A percentile compares a stretch with the other conserved stretches of the same genome.
Evolutionary conservation across 2,888 invertebrate species (phyloP).

Genomic region (Cryptus armator): DNA sequence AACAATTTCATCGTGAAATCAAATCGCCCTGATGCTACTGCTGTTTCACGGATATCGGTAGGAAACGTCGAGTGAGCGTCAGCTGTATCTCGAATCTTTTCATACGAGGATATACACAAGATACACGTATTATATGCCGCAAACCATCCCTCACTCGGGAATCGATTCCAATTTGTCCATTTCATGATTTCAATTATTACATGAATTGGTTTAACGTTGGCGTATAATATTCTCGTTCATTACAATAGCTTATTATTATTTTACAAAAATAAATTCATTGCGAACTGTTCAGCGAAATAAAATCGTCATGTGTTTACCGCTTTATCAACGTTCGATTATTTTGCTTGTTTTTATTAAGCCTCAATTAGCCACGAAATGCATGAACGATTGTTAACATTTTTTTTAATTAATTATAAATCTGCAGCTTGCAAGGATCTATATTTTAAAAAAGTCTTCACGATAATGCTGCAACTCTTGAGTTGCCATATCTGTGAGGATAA

Average conservation of each 20-base stretch:
- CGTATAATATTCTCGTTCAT: neutral
- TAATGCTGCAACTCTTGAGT: neutral
- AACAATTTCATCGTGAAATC: constrained; percentile 50
- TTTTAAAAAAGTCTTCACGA: neutral
- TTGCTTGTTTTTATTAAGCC: neutral
- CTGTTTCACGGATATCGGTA: neutral
- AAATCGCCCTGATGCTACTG: constrained; percentile 6
- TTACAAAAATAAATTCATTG: too few relatives aligned
- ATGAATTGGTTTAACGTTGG: neutral
- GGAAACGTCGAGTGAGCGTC: neutral
- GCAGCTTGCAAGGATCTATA: neutral
- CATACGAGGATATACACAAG: neutral
- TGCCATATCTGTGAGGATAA: too few relatives aligned
- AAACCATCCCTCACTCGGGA: neutral
- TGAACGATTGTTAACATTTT: neutral
- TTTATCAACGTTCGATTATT: neutral
- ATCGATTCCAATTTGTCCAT: neutral
- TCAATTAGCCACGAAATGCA: neutral
- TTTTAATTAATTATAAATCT: neutral
- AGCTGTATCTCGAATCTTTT: neutral
- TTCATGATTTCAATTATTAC: neutral
- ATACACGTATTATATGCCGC: neutral
- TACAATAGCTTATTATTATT: too few relatives aligned
- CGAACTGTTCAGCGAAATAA: too few relatives aligned
- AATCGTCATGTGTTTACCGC: neutral